Base-by-base conservation (phyloP, 2,113 vertebrate species). In the Hoplias malabaricus region DNA sequence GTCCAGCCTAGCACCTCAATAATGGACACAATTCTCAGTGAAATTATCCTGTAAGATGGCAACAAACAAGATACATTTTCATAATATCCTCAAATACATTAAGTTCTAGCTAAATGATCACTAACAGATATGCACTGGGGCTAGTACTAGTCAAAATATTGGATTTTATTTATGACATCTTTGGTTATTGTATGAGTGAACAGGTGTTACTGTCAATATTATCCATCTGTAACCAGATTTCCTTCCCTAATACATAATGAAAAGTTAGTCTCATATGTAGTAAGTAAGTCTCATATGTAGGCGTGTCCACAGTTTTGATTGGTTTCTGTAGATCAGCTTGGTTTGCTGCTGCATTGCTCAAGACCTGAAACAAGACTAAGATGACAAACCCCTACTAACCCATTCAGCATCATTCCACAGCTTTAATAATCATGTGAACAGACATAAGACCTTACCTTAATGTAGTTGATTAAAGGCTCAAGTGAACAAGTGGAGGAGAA, bases 401-500 rank as follows among this genome's bases (percentile, higher is more conserved):
- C n/a, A 29, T 31, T 31, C 12, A 33, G 40, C 40, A 71, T 2
- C 2, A 10, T 21, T 12, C 19, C 16, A 46, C n/a, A 42, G 27
- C 31, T 23, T 23, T 21, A 27, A 21, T 6, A 2, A 23, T 33
- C 36, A 21, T 16, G 27, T 57, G 25, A 27, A 25, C 3, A 54
- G 33, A 75, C 68, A 63, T 12, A 61, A 33, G 75, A 6, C n/a
- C 81, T 77, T 80, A 80, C 82, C 68, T 77, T 73, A 54, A 54
- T 31, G 50, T 19, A 31, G 40, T 16, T 61, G 62, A 79, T 33
- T 48, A 50, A 63, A 54, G 40, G 40, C 54, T 50, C 48, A 38
- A 13, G 23, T 11, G 59, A 56, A 76, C 72, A 54, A 61, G 54
- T 61, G 27, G 34, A 63, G 59, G 10, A 9, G 8, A 62, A 62